Conservation (phyloP, 2,797 vertebrate genomes). For the Pogoniulus pusillus region DNA sequence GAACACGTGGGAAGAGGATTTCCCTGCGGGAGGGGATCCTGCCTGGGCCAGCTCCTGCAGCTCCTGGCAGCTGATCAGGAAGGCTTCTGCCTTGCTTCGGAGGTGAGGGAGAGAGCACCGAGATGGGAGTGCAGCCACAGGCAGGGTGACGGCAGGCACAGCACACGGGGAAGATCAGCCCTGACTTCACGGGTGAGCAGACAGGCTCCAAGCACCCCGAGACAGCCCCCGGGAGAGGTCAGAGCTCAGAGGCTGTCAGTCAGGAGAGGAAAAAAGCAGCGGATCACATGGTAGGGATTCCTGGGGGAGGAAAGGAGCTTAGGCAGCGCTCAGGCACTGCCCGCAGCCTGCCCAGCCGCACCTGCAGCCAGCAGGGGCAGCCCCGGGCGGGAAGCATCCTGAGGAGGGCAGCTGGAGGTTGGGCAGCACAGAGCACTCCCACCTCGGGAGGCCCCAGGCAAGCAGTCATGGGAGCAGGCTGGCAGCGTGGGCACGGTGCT, state of each 20-base stretch:
- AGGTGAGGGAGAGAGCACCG: not conserved
- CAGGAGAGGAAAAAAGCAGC: not conserved
- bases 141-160: not conserved
- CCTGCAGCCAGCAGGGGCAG: not conserved
- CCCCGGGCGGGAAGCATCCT: not conserved
- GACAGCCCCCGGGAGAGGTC: not conserved
- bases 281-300: not conserved
- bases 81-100: not conserved
- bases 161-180: not conserved
- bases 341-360: not conserved
- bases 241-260: not conserved
- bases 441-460: not conserved
- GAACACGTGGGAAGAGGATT: not conserved
- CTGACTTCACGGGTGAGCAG: not conserved
- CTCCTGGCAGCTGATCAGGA: not conserved
- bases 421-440: not conserved
- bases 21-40: not conserved
- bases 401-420: not conserved
- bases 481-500: not conserved
- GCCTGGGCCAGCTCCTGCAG: not conserved
- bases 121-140: not conserved
- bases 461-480: accelerated
- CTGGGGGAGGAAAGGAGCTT: not conserved
- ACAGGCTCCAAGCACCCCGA: not conserved
- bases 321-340: not conserved